A percentile compares a stretch with the other conserved stretches of the same genome.
phyloP scores from a whole-genome alignment of 2,797 vertebrate genomes.

The Lagorchestes hirsutus region DNA sequence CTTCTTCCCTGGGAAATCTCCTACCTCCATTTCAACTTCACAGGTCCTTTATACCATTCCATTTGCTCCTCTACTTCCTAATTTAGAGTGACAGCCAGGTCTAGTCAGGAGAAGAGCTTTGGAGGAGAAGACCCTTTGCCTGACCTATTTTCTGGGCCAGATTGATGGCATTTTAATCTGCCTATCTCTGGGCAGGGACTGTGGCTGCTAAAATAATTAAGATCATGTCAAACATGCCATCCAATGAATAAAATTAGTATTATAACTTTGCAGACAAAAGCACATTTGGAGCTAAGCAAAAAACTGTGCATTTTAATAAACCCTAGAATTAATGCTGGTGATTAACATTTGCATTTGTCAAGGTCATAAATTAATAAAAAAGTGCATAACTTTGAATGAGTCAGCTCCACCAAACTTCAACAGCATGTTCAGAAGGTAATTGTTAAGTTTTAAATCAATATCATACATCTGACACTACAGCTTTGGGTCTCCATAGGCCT shows the following conservation, averaged over 20 bases:
- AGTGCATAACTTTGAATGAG: neutral
- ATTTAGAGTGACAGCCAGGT: conserved; percentile 22
- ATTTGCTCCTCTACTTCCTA: neutral
- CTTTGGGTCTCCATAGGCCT: neutral
- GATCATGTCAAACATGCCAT: conserved; percentile 75
- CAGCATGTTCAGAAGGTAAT: conserved; percentile 34
- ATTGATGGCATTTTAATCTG: conserved; percentile 60
- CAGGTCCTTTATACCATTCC: neutral
- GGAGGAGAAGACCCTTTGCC: conserved; percentile 11
- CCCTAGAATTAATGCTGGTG: conserved; percentile 54
- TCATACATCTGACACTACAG: neutral
- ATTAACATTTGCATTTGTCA: conserved; percentile 76
- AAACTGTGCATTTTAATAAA: conserved; percentile 68
- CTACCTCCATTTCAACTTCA: neutral
- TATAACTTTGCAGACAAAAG: conserved; percentile 75
- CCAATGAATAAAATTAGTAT: conserved; percentile 69
- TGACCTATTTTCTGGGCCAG: conserved; percentile 12
- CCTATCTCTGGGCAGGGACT: neutral
- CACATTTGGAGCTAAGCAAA: conserved; percentile 60
- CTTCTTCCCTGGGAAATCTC: neutral
- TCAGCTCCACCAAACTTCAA: conserved; percentile 32
- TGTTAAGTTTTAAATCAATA: conserved; percentile 57
- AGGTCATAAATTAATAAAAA: conserved; percentile 58
- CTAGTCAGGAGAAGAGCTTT: conserved; percentile 3
- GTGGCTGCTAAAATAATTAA: conserved; percentile 66